Percentiles rank a stretch among this genome's conserved stretches.
Conservation (phyloP, 1,140 invertebrate species). For the Drosophila lowei region DNA sequence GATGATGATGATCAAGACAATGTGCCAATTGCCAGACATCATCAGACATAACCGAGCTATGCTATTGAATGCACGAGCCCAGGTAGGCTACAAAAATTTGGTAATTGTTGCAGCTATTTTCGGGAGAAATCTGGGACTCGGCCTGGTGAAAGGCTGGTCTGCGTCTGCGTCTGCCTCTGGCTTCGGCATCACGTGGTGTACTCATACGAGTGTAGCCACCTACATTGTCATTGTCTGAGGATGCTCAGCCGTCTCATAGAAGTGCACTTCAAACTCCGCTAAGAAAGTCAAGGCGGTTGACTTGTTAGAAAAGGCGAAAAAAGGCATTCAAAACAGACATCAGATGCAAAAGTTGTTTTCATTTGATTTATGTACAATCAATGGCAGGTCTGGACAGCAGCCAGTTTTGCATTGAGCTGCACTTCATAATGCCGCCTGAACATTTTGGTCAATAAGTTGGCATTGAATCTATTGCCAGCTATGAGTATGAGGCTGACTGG, state of each 20-base stretch:
- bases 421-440: slow-evolving; percentile 18
- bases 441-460: slow-evolving; percentile 55
- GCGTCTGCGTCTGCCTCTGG: slow-evolving; percentile 28
- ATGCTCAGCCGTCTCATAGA: slow-evolving; percentile 35
- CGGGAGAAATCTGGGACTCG: slow-evolving; percentile 15
- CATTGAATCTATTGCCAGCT: slow-evolving; percentile 56
- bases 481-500: too few relatives aligned
- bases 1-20: slow-evolving; percentile 53
- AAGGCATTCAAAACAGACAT: slow-evolving; percentile 19
- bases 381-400: slow-evolving; percentile 30
- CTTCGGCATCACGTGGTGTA: slow-evolving; percentile 20
- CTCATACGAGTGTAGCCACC: not conserved
- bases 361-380: slow-evolving; percentile 67
- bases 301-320: slow-evolving; percentile 34
- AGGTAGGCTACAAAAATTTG: slow-evolving; percentile 36
- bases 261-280: slow-evolving; percentile 35
- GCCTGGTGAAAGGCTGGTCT: slow-evolving; percentile 49
- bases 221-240: slow-evolving; percentile 26
- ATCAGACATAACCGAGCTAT: slow-evolving; percentile 43
- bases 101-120: slow-evolving; percentile 63
- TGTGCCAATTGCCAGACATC: slow-evolving; percentile 64
- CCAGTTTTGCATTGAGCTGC: slow-evolving; percentile 57
- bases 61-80: slow-evolving; percentile 51
- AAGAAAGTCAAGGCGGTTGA: slow-evolving; percentile 70
- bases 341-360: slow-evolving; percentile 59